Evolutionary conservation across 2,113 vertebrate species (phyloP), one percentile per base, ranked within the genome.

Genomic region (Corythornis vintsioides): DNA sequence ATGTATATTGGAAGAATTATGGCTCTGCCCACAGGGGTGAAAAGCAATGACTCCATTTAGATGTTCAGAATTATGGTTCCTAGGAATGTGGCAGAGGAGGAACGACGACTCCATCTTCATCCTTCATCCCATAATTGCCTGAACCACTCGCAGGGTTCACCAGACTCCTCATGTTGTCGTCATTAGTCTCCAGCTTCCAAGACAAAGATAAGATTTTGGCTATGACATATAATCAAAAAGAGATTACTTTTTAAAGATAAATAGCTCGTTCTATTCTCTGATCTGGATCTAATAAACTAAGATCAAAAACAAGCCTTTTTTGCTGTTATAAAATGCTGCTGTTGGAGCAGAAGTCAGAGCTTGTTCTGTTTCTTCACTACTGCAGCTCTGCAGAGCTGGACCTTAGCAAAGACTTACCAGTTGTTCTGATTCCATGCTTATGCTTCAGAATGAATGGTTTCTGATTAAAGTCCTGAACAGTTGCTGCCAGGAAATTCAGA

Each of bases 181-280:
- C 94, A 81, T 96, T 96, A 93, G 85, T 96, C 96, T 92, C 40
- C 9, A 38, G 69, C 75, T 89, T 92, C 67, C 73, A 67, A 85
- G 92, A 87, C 91, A 94, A 93, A 95, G 92, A 92, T 94, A 87
- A 93, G 95, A 72, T 83, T 96, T 94, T 90, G 90, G 82, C 85
- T 96, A 71, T 83, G 93, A 89, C 90, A 89, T 50, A 20, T 72
- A 94, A 93, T 95, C 90, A 94, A 92, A 96, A 96, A 95, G 71
- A 86, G 90, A 96, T 89, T 96, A 93, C 90, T 92, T 96, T 92
- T 78, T 20, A 90, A 85, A 96, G 95, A 96, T 89, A 95, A 95
- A 96, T 92, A 94, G 84, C 40, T 89, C 13, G 0, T 82, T 83
- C 90, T 70, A 13, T 77, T 86, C 89, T 77, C 86, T 80, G 89